These are phyloP conservation scores for Oncorhynchus masou DNA, from an alignment of 2,113 vertebrate species.

Conservation along the genomic window DNA sequence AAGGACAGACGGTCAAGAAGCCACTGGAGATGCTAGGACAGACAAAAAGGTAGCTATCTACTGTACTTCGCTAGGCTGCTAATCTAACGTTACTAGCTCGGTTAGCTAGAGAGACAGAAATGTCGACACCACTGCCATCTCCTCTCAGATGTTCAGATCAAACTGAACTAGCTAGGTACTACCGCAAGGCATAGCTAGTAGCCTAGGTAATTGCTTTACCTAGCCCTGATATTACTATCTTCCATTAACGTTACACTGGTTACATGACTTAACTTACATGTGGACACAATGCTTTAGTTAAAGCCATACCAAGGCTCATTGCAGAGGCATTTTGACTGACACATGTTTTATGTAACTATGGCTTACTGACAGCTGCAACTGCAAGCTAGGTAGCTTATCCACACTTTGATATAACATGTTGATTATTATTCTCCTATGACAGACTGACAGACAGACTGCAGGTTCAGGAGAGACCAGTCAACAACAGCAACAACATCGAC, in stretches of 20 bases:
- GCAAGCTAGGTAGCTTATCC: background rate
- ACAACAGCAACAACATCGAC: background rate
- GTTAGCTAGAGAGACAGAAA: background rate
- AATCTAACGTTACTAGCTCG: background rate
- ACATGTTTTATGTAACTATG: no score
- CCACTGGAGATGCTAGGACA: conserved; percentile 27
- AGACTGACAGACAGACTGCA: background rate
- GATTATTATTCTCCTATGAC: background rate
- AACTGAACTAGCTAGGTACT: no score
- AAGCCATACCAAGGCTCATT: no score
- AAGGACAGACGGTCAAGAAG: conserved; percentile 56
- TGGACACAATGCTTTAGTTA: no score
- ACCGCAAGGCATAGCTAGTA: no score
- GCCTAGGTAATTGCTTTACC: no score
- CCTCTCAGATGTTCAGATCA: background rate
- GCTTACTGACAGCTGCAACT: background rate
- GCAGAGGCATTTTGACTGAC: no score
- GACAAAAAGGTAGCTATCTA: conserved; percentile 58
- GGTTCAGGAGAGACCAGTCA: background rate
- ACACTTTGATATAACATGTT: background rate
- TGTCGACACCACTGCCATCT: background rate
- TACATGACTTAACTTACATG: no score
- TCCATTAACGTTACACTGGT: no score
- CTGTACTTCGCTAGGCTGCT: background rate
- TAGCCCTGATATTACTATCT: no score